A percentile compares a stretch with the other conserved stretches of the same genome.
phyloP scores from a whole-genome alignment of 1,140 invertebrate genomes.

The Hormaphis cornu region DNA sequence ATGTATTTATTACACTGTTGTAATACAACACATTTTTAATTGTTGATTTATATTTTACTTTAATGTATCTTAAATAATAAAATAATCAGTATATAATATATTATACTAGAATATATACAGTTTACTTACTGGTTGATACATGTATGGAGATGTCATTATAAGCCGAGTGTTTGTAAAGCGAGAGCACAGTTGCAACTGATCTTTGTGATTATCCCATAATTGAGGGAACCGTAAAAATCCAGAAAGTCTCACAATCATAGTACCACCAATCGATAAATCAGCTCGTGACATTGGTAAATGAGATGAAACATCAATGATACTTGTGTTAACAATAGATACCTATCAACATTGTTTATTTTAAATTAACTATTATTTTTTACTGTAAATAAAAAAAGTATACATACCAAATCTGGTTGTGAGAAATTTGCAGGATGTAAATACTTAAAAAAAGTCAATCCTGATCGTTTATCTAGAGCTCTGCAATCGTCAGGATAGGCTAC shows the following conservation, averaged over 20 bases:
- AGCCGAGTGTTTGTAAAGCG: slow-evolving; percentile 7
- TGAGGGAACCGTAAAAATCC: slow-evolving; percentile 70
- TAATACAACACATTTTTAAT: too few species aligned
- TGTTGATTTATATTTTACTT: too few species aligned
- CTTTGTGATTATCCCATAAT: slow-evolving; percentile 55
- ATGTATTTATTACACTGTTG: too few species aligned
- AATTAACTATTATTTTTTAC: background rate
- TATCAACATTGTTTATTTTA: slow-evolving; percentile 36
- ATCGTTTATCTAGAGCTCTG: slow-evolving; percentile 64
- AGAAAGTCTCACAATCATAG: slow-evolving; percentile 62
- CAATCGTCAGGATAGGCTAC: slow-evolving; percentile 68
- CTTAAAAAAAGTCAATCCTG: slow-evolving; percentile 78
- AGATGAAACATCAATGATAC: slow-evolving; percentile 59
- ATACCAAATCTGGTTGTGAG: slow-evolving; percentile 65
- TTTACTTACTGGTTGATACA: slow-evolving; percentile 29
- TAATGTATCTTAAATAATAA: too few species aligned
- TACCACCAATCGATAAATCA: slow-evolving; percentile 55
- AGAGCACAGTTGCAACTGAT: slow-evolving; percentile 62
- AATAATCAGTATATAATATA: too few species aligned
- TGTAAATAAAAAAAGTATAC: slow-evolving; percentile 12
- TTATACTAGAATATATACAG: too few species aligned
- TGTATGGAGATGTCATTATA: slow-evolving; percentile 30
- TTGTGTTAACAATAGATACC: slow-evolving; percentile 68
- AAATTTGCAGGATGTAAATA: slow-evolving; percentile 77
- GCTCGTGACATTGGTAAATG: slow-evolving; percentile 48